A percentile compares a stretch with the other conserved stretches of the same genome.
Conservation (phyloP, 2,797 vertebrate genomes). For the Galagoides demidoff region DNA sequence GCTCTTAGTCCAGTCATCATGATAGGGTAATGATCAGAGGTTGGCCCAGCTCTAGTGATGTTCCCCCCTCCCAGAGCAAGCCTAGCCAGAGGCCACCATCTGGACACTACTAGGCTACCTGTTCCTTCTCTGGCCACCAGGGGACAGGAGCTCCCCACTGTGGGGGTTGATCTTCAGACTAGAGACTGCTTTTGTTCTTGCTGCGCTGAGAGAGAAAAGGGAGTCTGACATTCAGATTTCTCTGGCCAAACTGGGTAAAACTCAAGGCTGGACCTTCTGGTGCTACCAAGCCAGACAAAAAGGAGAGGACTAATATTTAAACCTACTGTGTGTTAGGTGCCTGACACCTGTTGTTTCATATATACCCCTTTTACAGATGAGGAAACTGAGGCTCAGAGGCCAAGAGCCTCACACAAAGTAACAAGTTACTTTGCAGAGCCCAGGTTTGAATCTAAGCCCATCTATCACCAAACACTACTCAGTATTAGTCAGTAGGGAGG, state of each 20-base stretch:
- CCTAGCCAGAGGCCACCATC: neutral
- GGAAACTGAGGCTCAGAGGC: neutral
- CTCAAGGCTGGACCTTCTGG: neutral
- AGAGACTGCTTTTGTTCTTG: neutral
- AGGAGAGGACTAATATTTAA: neutral
- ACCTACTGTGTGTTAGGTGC: neutral
- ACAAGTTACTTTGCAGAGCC: neutral
- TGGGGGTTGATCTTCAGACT: neutral
- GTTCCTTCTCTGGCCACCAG: slow-evolving; percentile 38
- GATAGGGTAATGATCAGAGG: neutral
- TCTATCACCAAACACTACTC: neutral
- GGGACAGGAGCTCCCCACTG: neutral
- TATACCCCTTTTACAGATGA: neutral
- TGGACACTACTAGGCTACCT: neutral
- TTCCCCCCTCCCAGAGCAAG: neutral
- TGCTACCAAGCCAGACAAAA: neutral
- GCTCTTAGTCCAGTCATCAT: neutral
- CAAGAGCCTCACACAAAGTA: neutral
- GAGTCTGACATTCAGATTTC: neutral
- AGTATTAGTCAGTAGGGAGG: neutral
- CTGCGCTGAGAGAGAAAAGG: neutral
- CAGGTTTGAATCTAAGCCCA: neutral
- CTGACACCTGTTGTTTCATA: neutral
- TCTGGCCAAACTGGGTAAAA: neutral
- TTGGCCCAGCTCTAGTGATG: neutral